Evolutionary conservation across 2,113 vertebrate genomes (phyloP).

Genomic region (Pelmatolapia mariae): DNA sequence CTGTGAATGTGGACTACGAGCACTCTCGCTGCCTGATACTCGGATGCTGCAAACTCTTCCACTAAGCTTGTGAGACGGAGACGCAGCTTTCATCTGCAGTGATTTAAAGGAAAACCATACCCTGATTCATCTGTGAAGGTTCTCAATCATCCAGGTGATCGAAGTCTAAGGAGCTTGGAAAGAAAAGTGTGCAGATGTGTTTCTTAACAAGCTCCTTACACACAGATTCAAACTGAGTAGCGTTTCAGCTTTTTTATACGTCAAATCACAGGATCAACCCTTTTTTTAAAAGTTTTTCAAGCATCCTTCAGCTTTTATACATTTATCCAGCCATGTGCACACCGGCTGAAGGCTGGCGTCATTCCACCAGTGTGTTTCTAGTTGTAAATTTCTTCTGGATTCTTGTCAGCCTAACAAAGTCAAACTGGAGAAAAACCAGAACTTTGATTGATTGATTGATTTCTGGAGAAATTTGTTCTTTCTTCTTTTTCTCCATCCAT

Average conservation of each 20-base stretch:
- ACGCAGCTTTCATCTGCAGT: not conserved
- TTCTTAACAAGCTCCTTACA: not conserved
- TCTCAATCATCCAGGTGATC: not conserved
- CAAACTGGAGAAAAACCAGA: not conserved
- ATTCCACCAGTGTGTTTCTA: not conserved
- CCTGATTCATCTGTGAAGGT: not conserved
- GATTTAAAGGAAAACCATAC: not conserved
- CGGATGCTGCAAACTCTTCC: not conserved
- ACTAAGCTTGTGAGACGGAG: rapidly evolving
- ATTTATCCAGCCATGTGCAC: not conserved
- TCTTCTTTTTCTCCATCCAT: not conserved
- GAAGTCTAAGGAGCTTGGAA: not conserved
- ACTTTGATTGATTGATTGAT: not conserved
- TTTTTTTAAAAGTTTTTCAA: not conserved
- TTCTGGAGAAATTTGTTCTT: not conserved
- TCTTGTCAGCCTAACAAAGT: rapidly evolving
- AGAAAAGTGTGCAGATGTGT: not conserved
- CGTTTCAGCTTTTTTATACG: not conserved
- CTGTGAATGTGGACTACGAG: not conserved
- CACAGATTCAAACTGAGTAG: not conserved
- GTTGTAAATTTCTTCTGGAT: not conserved
- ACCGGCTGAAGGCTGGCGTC: not conserved
- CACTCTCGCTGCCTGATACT: not conserved
- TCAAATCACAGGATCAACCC: not conserved
- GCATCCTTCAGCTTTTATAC: not conserved